Conservation (phyloP, 1,140 invertebrate species). For the Neodiprion pinetum region DNA sequence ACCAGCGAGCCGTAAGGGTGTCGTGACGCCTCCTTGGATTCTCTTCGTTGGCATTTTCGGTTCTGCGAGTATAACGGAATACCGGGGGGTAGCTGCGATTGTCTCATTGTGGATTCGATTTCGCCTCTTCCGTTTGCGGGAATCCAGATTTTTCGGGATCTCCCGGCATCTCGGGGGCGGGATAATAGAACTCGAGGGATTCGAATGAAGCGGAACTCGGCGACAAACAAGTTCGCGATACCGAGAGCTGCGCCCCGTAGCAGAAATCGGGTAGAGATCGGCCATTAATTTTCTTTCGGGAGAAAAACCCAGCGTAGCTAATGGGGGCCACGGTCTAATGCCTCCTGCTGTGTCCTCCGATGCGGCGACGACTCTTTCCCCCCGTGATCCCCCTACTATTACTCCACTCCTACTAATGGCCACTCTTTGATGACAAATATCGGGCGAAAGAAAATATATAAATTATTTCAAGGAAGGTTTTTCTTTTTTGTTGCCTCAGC, state of each 20-base stretch:
- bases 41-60: background rate
- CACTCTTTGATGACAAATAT: conserved; percentile 64
- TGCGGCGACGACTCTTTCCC: conserved; percentile 11
- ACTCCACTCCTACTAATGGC: conserved; percentile 56
- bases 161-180: too few species aligned
- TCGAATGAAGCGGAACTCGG: background rate
- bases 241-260: background rate
- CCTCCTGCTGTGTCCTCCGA: conserved; percentile 55
- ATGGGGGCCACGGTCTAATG: conserved; percentile 61
- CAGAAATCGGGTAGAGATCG: conserved; percentile 38
- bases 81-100: too few species aligned
- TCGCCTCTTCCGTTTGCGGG: too few species aligned
- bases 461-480: conserved; percentile 54
- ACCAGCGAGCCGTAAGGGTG: background rate
- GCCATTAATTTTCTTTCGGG: conserved; percentile 58
- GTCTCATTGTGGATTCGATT: too few species aligned
- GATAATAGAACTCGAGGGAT: background rate
- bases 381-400: conserved; percentile 41
- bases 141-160: too few species aligned
- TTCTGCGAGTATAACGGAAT: too few species aligned
- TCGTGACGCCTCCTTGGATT: background rate
- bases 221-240: conserved; percentile 3
- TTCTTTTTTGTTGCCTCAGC: conserved; percentile 37
- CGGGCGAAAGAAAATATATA: conserved; percentile 60
- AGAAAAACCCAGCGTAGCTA: conserved; percentile 55